phyloP scores from a whole-genome alignment of 2,888 invertebrate species.

The Chrysomela aeneicollis region DNA sequence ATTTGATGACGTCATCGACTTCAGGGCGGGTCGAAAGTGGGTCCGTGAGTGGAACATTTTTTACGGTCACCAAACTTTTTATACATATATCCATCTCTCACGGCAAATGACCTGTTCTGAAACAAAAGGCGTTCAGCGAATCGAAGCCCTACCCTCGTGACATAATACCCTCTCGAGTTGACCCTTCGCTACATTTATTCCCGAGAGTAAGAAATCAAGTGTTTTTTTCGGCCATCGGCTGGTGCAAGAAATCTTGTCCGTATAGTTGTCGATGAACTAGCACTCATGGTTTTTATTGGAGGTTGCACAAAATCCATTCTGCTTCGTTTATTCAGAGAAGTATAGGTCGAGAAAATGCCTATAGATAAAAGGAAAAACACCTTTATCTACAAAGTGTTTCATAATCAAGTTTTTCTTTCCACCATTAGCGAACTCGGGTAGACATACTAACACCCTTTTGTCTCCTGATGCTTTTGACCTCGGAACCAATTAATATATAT shows the following conservation, averaged over 20 bases:
- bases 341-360: no score
- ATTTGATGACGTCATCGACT: no score
- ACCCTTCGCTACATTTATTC: slow-evolving; percentile 1
- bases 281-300: background rate
- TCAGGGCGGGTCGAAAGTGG: no score
- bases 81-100: background rate
- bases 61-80: background rate
- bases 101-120: background rate
- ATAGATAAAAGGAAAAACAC: no score
- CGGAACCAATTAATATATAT: no score
- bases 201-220: background rate
- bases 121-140: slow-evolving; percentile 1
- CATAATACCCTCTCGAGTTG: slow-evolving; percentile 7
- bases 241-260: background rate
- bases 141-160: background rate
- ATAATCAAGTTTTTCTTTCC: no score
- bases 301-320: background rate
- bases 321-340: background rate
- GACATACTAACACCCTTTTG: no score
- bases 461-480: no score
- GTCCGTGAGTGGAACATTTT: background rate
- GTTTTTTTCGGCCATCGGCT: background rate
- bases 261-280: background rate
- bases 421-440: no score
- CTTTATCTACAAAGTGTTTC: no score